Conservation (phyloP, 2,888 invertebrate genomes). For the Lithophane ornitopus region DNA sequence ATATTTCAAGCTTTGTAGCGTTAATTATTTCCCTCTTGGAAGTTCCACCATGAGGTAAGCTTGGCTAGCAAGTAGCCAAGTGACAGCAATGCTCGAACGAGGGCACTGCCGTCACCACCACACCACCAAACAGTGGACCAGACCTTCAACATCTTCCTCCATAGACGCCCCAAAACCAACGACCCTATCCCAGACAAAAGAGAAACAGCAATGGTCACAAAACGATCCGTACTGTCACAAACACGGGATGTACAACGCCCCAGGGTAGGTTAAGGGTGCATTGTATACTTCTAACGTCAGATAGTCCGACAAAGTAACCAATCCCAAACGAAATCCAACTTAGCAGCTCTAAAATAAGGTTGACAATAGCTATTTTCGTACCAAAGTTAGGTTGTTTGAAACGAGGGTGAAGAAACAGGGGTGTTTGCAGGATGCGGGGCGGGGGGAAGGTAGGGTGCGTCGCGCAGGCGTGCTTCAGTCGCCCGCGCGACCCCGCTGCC, state of each 20-base stretch:
- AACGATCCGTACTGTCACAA: slow-evolving; percentile 53
- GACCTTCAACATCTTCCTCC: slow-evolving; percentile 17
- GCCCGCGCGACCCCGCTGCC: slow-evolving; percentile 91
- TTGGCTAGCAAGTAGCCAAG: slow-evolving; percentile 77
- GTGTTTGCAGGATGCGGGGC: slow-evolving; percentile 87
- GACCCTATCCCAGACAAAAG: background rate
- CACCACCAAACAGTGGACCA: slow-evolving; percentile 30
- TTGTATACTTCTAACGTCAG: slow-evolving; percentile 81
- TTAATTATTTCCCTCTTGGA: slow-evolving; percentile 67
- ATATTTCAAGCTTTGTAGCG: slow-evolving; percentile 62
- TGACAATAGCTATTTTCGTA: slow-evolving; percentile 44
- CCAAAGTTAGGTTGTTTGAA: slow-evolving; percentile 75
- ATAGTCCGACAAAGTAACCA: slow-evolving; percentile 71
- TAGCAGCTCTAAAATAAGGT: slow-evolving; percentile 57
- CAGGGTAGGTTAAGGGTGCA: slow-evolving; percentile 89
- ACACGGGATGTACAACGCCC: slow-evolving; percentile 68
- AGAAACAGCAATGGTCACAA: slow-evolving; percentile 71
- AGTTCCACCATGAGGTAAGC: slow-evolving; percentile 73
- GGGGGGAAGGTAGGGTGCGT: slow-evolving; percentile 85
- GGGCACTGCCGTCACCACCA: slow-evolving; percentile 77
- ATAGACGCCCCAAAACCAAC: slow-evolving; percentile 27
- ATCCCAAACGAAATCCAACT: slow-evolving; percentile 50
- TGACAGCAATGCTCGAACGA: slow-evolving; percentile 82
- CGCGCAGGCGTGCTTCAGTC: slow-evolving; percentile 90
- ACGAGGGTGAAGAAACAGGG: slow-evolving; percentile 81